A percentile compares a stretch with the other conserved stretches of the same genome.
These are phyloP conservation scores for Pseudoips prasinana DNA, from an alignment of 2,888 invertebrate genomes.

Conservation along the genomic window DNA sequence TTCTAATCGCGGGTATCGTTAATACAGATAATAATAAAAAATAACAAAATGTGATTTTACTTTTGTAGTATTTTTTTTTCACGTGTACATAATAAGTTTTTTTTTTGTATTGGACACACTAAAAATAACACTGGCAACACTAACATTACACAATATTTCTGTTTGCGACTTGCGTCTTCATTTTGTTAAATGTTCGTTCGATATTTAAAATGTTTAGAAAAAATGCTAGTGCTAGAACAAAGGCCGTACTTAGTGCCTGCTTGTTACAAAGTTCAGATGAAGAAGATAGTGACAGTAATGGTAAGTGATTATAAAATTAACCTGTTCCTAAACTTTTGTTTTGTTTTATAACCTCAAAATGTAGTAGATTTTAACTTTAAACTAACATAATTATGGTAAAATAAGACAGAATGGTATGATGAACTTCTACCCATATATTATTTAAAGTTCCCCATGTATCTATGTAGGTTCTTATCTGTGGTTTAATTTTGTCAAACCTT, in stretches of 20 bases:
- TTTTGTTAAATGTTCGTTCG: constrained; percentile 4
- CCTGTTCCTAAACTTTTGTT: constrained; percentile 3
- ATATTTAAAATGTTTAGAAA: constrained; percentile 4
- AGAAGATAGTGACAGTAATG: constrained; percentile 5
- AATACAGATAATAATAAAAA: background rate
- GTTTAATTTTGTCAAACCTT: too few relatives aligned
- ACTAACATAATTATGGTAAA: constrained; percentile 4
- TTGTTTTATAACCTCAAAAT: constrained; percentile 3
- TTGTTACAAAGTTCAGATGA: constrained; percentile 5
- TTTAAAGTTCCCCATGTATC: too few relatives aligned
- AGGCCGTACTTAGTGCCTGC: constrained; percentile 5
- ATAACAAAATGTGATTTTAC: too few relatives aligned
- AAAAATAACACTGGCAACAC: constrained; percentile 6
- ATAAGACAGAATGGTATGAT: constrained; percentile 2
- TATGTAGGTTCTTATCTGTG: too few relatives aligned
- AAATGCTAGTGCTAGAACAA: constrained; percentile 6
- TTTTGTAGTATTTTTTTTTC: background rate
- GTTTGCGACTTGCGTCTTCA: constrained; percentile 2
- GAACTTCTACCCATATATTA: constrained; percentile 1
- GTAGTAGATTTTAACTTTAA: constrained; percentile 3
- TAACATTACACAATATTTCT: too few relatives aligned
- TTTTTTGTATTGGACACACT: constrained; percentile 2
- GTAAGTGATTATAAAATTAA: too few relatives aligned
- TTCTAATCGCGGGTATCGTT: background rate
- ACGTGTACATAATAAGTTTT: constrained; percentile 1